These are phyloP conservation scores for Thera britannica DNA, from an alignment of 2,888 invertebrate genomes.

Conservation along the genomic window DNA sequence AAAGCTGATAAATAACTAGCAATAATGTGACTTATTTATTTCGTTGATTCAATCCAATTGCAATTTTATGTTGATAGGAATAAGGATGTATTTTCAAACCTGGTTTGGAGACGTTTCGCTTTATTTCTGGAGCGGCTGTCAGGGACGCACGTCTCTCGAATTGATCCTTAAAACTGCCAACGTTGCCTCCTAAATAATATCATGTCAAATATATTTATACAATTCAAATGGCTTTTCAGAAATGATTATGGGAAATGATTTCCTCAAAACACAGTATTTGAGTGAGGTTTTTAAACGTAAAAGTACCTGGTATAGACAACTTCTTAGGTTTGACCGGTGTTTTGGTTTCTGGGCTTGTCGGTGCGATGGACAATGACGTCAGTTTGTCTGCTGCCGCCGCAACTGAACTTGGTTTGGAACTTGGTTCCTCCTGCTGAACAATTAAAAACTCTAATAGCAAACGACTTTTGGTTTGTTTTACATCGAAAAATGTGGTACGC, in stretches of 20 bases:
- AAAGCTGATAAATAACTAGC: slow-evolving; percentile 6
- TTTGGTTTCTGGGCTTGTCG: slow-evolving; percentile 52
- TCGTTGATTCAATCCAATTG: not conserved
- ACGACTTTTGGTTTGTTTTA: not conserved
- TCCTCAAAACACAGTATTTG: no score
- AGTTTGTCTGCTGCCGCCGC: slow-evolving; percentile 72
- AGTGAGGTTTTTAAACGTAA: no score
- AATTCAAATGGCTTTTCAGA: no score
- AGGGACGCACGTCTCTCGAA: slow-evolving; percentile 92
- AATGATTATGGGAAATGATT: no score
- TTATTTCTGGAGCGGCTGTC: slow-evolving; percentile 74
- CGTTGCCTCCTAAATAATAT: slow-evolving; percentile 87
- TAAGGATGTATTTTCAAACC: slow-evolving; percentile 49
- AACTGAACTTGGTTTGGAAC: slow-evolving; percentile 62
- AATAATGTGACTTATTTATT: not conserved
- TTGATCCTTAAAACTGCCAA: slow-evolving; percentile 94
- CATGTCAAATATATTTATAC: no score
- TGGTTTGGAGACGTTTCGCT: slow-evolving; percentile 73
- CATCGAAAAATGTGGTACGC: no score
- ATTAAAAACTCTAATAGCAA: slow-evolving; percentile 1
- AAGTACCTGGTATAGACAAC: slow-evolving; percentile 88
- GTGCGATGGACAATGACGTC: slow-evolving; percentile 68
- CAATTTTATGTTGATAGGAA: not conserved
- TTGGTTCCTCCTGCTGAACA: slow-evolving; percentile 55
- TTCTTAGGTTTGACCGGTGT: slow-evolving; percentile 88